A percentile compares a stretch with the other conserved stretches of the same genome.
These are phyloP conservation scores for Odontesthes bonariensis DNA, from an alignment of 2,113 vertebrate species.

Conservation along the genomic window DNA sequence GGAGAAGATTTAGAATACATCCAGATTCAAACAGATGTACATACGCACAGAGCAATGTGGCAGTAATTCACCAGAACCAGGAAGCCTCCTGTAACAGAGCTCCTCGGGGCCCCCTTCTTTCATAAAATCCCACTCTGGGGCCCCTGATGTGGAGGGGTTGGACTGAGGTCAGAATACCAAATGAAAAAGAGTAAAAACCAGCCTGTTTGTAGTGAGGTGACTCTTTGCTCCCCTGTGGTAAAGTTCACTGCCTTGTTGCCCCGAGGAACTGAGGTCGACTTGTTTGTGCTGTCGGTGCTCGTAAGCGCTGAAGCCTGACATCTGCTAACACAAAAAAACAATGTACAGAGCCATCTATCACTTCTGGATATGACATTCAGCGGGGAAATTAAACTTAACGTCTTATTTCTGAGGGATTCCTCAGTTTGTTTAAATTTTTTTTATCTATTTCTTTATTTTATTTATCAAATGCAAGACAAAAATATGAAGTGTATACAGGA, in stretches of 20 bases:
- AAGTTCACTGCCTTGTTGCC: slow-evolving; percentile 46
- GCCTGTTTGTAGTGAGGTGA: slow-evolving; percentile 46
- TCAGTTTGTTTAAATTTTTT: too few relatives aligned
- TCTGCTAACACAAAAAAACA: slow-evolving; percentile 34
- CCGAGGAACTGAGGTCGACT: slow-evolving; percentile 42
- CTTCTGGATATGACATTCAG: slow-evolving; percentile 11
- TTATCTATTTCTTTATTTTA: too few relatives aligned
- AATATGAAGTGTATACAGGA: too few relatives aligned
- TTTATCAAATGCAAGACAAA: too few relatives aligned
- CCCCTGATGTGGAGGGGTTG: slow-evolving; percentile 51
- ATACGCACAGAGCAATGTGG: slow-evolving; percentile 49
- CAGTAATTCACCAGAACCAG: slow-evolving; percentile 71
- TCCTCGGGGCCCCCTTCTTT: slow-evolving; percentile 67
- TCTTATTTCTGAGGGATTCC: too few relatives aligned
- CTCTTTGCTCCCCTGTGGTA: slow-evolving; percentile 43
- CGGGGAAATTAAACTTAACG: too few relatives aligned
- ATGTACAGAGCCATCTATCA: neutral
- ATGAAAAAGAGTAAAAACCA: slow-evolving; percentile 58
- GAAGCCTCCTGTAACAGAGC: slow-evolving; percentile 57
- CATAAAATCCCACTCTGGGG: slow-evolving; percentile 59
- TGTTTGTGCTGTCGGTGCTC: slow-evolving; percentile 30
- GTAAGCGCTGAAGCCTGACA: slow-evolving; percentile 45
- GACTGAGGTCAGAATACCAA: slow-evolving; percentile 66
- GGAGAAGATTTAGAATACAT: slow-evolving; percentile 43
- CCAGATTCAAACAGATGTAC: slow-evolving; percentile 55